Evolutionary conservation across 2,113 vertebrate genomes (phyloP).

Genomic region (Zosterops hypoxanthus): DNA sequence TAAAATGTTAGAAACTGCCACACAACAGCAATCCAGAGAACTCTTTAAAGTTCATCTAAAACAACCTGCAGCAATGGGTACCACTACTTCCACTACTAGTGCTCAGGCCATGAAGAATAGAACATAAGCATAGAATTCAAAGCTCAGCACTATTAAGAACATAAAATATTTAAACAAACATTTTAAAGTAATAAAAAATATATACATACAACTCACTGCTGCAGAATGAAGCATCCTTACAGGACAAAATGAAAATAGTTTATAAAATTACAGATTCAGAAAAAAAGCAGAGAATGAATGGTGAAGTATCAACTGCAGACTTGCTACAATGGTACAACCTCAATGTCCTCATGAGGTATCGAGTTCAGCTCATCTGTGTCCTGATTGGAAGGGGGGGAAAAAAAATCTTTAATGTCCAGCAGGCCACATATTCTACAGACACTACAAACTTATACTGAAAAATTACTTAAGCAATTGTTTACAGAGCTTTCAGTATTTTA

Average conservation of each 20-base stretch:
- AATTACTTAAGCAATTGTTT: not conserved
- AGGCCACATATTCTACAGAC: not conserved
- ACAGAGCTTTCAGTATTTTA: not conserved
- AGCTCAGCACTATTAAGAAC: conserved; percentile 62
- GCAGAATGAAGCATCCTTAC: conserved; percentile 57
- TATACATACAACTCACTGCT: conserved; percentile 41
- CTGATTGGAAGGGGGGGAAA: not conserved
- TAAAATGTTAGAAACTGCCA: not conserved
- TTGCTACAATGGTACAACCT: not conserved
- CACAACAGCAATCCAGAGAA: not conserved
- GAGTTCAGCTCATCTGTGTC: not conserved
- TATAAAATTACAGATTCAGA: not conserved
- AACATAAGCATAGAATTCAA: conserved; percentile 19
- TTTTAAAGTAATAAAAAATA: conserved; percentile 74
- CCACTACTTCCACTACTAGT: not conserved
- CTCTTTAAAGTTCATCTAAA: conserved; percentile 42
- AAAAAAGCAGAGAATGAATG: not conserved
- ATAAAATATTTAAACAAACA: conserved; percentile 72
- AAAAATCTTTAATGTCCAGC: not conserved
- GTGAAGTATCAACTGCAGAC: not conserved
- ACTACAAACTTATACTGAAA: not conserved
- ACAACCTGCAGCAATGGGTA: not conserved
- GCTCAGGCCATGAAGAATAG: conserved; percentile 17
- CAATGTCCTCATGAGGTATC: not conserved
- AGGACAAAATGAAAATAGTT: conserved; percentile 37